These are phyloP conservation scores for Pocota personata DNA, from an alignment of 2,888 invertebrate genomes.

Conservation along the genomic window DNA sequence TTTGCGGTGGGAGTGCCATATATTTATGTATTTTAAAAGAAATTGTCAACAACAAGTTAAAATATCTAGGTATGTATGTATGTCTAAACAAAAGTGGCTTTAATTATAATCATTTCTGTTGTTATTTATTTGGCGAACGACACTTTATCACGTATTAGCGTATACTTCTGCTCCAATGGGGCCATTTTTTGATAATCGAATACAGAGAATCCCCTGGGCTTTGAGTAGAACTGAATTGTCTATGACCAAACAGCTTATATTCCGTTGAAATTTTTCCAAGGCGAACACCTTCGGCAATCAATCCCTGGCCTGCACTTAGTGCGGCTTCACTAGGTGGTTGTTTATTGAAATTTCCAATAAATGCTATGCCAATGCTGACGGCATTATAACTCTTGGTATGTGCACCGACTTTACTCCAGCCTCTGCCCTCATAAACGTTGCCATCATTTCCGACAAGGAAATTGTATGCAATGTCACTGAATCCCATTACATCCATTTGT, in stretches of 20 bases:
- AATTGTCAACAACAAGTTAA: too few species aligned
- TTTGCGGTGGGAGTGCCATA: too few species aligned
- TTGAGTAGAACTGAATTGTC: constrained; percentile 86
- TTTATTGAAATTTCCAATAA: constrained; percentile 87
- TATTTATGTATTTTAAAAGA: too few species aligned
- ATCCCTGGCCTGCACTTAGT: constrained; percentile 84
- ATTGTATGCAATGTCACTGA: constrained; percentile 90
- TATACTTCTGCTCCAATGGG: constrained; percentile 83
- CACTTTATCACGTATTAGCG: neutral
- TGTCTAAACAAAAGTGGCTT: too few species aligned
- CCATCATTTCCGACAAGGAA: constrained; percentile 91
- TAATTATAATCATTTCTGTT: too few species aligned
- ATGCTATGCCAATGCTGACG: constrained; percentile 87
- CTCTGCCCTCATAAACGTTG: constrained; percentile 88
- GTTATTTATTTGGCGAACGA: too few species aligned
- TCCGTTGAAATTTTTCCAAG: constrained; percentile 85
- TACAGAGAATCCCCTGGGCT: constrained; percentile 88
- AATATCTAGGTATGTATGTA: too few species aligned
- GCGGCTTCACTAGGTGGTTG: constrained; percentile 84
- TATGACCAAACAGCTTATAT: constrained; percentile 88
- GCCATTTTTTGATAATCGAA: constrained; percentile 87
- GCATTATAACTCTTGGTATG: constrained; percentile 87
- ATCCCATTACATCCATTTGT: constrained; percentile 86
- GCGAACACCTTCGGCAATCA: constrained; percentile 86
- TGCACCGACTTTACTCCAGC: constrained; percentile 86